Percentiles rank a stretch among this genome's conserved stretches.
Conservation (phyloP, 2,797 vertebrate species). For the Hydrocynus forskahlii region DNA sequence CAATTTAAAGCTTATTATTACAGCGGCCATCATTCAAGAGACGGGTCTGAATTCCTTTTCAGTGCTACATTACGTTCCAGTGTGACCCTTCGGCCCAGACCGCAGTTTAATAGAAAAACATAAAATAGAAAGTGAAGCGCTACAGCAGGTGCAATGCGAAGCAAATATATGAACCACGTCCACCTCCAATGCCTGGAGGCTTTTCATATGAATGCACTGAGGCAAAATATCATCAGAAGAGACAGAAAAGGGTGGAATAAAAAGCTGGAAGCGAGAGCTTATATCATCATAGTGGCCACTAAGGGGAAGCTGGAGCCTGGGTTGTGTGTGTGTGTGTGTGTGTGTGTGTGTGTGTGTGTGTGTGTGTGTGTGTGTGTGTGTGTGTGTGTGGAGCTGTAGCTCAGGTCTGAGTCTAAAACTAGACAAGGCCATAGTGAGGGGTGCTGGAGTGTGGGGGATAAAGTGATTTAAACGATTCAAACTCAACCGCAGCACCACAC, state of each 20-base stretch:
- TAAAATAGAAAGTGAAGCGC: conserved; percentile 30
- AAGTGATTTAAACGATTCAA: conserved; percentile 23
- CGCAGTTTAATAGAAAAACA: conserved; percentile 39
- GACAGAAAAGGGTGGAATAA: conserved; percentile 14
- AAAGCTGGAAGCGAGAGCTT: conserved; percentile 8
- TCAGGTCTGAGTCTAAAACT: background rate
- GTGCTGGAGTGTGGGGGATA: background rate
- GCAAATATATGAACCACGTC: conserved; percentile 27
- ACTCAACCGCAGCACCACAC: background rate
- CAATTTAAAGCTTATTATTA: conserved; percentile 35
- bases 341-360: too few relatives aligned
- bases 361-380: background rate
- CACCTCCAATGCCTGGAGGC: background rate
- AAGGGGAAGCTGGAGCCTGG: background rate
- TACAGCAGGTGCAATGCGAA: background rate
- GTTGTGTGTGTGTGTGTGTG: background rate
- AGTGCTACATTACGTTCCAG: conserved; percentile 34
- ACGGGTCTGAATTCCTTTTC: conserved; percentile 29
- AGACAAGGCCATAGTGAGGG: background rate
- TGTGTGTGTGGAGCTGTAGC: background rate
- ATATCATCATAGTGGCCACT: background rate
- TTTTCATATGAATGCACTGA: conserved; percentile 2
- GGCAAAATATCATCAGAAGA: conserved; percentile 22
- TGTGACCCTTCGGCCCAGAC: conserved; percentile 11
- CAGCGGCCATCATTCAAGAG: conserved; percentile 25